phyloP scores from a whole-genome alignment of 2,113 vertebrate species.

The Oreocharis arfaki region DNA sequence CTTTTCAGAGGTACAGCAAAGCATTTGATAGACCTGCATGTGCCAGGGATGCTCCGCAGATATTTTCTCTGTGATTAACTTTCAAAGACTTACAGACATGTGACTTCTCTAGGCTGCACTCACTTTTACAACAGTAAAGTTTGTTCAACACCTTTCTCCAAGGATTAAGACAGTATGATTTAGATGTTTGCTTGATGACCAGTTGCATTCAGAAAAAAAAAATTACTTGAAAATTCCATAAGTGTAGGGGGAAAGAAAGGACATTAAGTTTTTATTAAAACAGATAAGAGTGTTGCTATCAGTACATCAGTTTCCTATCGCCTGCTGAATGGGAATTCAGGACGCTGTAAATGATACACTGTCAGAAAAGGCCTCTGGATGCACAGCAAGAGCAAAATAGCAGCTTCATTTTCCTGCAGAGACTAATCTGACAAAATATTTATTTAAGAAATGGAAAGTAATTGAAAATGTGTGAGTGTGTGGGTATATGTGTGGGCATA shows the following conservation, averaged over 20 bases:
- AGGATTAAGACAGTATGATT: neutral
- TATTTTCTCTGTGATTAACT: neutral
- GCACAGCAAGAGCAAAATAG: neutral
- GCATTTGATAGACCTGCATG: neutral
- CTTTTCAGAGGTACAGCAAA: neutral
- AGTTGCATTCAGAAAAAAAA: neutral
- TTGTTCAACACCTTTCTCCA: neutral
- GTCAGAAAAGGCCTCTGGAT: slow-evolving; percentile 18
- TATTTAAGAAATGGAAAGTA: slow-evolving; percentile 25
- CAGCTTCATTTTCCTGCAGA: neutral
- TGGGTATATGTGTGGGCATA: too few relatives aligned
- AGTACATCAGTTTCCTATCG: slow-evolving; percentile 41
- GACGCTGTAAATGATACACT: slow-evolving; percentile 35
- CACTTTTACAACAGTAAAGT: neutral
- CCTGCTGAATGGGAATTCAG: slow-evolving; percentile 62
- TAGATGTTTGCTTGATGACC: neutral
- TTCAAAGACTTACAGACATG: neutral
- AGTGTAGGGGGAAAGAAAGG: slow-evolving; percentile 35
- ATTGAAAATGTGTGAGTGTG: neutral
- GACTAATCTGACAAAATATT: slow-evolving; percentile 28
- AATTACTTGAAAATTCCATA: slow-evolving; percentile 7
- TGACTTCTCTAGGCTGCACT: neutral
- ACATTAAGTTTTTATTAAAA: slow-evolving; percentile 74
- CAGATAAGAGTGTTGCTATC: slow-evolving; percentile 66
- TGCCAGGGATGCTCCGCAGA: neutral